These are phyloP conservation scores for Nymphalis c-album DNA, from an alignment of 2,888 invertebrate species.

Conservation along the genomic window DNA sequence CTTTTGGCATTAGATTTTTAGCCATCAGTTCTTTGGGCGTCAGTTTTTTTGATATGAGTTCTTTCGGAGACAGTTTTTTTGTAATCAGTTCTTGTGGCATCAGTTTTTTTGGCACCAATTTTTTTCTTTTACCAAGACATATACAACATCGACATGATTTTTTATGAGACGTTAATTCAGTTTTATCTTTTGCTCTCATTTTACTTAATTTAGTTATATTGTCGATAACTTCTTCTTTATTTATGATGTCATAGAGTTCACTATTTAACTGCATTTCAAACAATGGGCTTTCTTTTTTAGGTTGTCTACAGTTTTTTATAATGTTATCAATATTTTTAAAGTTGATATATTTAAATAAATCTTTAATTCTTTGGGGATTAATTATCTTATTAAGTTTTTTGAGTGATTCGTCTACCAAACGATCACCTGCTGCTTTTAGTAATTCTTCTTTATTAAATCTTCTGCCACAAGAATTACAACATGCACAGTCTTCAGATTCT, in stretches of 20 bases:
- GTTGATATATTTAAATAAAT: slow-evolving; percentile 3
- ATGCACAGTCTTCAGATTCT: slow-evolving; percentile 21
- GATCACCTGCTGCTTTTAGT: slow-evolving; percentile 36
- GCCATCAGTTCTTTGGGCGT: no score
- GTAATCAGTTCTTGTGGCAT: no score
- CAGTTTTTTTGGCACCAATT: not conserved
- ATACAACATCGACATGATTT: slow-evolving; percentile 5
- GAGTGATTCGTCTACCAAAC: not conserved
- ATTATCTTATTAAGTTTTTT: not conserved
- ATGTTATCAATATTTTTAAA: not conserved
- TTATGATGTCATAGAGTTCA: slow-evolving; percentile 35
- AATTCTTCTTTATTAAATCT: slow-evolving; percentile 33
- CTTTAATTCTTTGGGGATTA: slow-evolving; percentile 9
- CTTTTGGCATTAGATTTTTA: no score
- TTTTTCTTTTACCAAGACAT: not conserved
- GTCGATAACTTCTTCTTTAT: slow-evolving; percentile 37
- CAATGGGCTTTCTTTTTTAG: slow-evolving; percentile 15
- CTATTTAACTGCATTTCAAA: slow-evolving; percentile 37
- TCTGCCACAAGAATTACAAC: slow-evolving; percentile 34
- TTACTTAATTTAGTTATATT: slow-evolving; percentile 28
- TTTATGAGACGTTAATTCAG: not conserved
- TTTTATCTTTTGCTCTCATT: slow-evolving; percentile 11
- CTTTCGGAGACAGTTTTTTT: no score
- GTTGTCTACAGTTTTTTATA: not conserved
- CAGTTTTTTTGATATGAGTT: no score